Evolutionary conservation across 2,888 invertebrate species (phyloP).

Genomic region (Empis livida): DNA sequence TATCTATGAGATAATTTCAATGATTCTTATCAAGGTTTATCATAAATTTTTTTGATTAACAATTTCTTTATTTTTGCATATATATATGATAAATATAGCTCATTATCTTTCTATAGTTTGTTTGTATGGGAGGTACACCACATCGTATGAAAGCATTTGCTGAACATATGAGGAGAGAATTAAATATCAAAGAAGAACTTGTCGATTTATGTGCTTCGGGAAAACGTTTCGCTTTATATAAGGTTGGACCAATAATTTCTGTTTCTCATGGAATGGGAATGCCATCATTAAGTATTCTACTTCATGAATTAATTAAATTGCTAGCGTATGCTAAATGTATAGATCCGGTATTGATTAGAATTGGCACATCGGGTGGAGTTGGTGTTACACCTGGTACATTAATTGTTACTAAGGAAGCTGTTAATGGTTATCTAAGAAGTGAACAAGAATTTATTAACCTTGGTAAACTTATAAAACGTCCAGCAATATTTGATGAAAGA

Average conservation of each 20-base stretch:
- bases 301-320: constrained; percentile 94
- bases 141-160: constrained; percentile 84
- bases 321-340: constrained; percentile 78
- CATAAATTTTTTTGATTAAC: too few relatives aligned
- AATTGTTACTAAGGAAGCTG: constrained; percentile 78
- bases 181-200: constrained; percentile 66
- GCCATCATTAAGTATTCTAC: constrained; percentile 86
- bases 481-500: constrained; percentile 64
- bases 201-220: constrained; percentile 76
- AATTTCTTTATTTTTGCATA: too few relatives aligned
- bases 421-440: constrained; percentile 72
- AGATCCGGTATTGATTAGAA: constrained; percentile 82
- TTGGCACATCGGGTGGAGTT: constrained; percentile 87
- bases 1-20: too few relatives aligned
- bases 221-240: constrained; percentile 85
- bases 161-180: constrained; percentile 65
- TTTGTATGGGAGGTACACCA: constrained; percentile 90
- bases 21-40: too few relatives aligned
- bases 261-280: constrained; percentile 86
- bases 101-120: constrained; percentile 55
- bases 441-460: constrained; percentile 75
- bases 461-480: constrained; percentile 65
- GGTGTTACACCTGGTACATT: constrained; percentile 86
- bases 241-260: constrained; percentile 31
- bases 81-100: too few relatives aligned